These are phyloP conservation scores for Bombus superbus DNA, from an alignment of 1,140 invertebrate genomes.

Conservation along the genomic window DNA sequence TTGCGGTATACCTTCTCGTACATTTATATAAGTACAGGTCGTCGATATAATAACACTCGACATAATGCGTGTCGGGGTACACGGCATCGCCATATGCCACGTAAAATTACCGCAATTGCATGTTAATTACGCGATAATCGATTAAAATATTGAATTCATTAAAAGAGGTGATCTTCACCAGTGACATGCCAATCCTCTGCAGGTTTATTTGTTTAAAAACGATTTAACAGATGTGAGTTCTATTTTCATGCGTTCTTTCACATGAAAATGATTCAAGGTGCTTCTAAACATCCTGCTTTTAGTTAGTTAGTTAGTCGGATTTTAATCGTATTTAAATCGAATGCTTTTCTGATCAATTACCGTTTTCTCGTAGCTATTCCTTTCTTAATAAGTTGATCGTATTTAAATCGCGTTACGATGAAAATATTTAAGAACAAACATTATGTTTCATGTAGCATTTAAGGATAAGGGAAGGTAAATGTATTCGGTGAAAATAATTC, in stretches of 20 bases:
- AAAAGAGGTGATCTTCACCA: constrained; percentile 39
- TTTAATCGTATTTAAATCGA: background rate
- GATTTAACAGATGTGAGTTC: background rate
- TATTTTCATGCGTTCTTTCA: no score
- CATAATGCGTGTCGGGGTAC: constrained; percentile 75
- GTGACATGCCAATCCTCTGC: background rate
- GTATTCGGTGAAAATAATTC: background rate
- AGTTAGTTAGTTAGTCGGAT: background rate
- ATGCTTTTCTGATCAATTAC: background rate
- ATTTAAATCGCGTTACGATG: background rate
- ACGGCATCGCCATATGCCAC: constrained; percentile 79
- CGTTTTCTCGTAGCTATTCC: background rate
- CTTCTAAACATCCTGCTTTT: background rate
- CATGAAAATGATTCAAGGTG: background rate
- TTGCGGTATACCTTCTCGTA: constrained; percentile 58
- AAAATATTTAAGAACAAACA: background rate
- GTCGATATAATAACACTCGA: constrained; percentile 74
- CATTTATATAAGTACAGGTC: constrained; percentile 77
- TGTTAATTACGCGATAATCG: constrained; percentile 78
- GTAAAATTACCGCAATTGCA: constrained; percentile 76
- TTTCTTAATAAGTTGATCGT: background rate
- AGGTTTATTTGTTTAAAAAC: background rate
- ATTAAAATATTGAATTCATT: constrained; percentile 77
- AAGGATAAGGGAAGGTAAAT: background rate
- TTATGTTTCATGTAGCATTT: background rate